Percentiles rank a stretch among this genome's conserved stretches.
Evolutionary conservation across 2,113 vertebrate genomes (phyloP).

Genomic region (Alethe diademata): DNA sequence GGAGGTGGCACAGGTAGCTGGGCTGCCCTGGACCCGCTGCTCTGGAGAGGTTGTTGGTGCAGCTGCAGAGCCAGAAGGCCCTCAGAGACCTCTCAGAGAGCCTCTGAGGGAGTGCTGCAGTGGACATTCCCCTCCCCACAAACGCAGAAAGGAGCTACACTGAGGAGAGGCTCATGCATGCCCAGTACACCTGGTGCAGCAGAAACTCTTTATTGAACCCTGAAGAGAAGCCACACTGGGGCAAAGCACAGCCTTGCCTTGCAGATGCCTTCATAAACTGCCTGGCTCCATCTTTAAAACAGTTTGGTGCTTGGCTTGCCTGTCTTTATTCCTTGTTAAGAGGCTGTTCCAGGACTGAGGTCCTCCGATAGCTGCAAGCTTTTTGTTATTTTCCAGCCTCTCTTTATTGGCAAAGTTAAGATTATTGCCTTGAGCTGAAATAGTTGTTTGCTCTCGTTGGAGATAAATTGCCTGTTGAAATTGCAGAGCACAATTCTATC

Average conservation of each 20-base stretch:
- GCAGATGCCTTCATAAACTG: not conserved
- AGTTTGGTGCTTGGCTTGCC: not conserved
- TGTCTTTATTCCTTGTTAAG: not conserved
- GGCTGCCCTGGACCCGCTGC: not conserved
- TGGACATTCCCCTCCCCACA: fast-evolving
- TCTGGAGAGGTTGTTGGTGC: not conserved
- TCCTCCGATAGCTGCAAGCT: not conserved
- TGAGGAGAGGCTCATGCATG: not conserved
- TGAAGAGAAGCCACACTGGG: fast-evolving
- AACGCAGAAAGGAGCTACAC: not conserved
- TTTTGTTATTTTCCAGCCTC: constrained; percentile 16
- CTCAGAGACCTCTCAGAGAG: not conserved
- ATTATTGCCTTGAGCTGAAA: constrained; percentile 7
- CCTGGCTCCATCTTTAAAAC: not conserved
- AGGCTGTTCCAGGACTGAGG: not conserved
- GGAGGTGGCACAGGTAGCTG: not conserved
- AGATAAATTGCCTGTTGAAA: constrained; percentile 18
- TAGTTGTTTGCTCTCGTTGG: not conserved
- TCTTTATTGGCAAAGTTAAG: not conserved
- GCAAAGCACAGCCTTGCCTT: not conserved
- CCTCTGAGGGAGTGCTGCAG: not conserved
- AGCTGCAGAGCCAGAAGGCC: not conserved
- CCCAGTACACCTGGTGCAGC: not conserved
- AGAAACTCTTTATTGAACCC: not conserved
- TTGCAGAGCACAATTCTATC: not conserved